Evolutionary conservation across 2,888 invertebrate genomes (phyloP).

Genomic region (Netelia fuscicornis): DNA sequence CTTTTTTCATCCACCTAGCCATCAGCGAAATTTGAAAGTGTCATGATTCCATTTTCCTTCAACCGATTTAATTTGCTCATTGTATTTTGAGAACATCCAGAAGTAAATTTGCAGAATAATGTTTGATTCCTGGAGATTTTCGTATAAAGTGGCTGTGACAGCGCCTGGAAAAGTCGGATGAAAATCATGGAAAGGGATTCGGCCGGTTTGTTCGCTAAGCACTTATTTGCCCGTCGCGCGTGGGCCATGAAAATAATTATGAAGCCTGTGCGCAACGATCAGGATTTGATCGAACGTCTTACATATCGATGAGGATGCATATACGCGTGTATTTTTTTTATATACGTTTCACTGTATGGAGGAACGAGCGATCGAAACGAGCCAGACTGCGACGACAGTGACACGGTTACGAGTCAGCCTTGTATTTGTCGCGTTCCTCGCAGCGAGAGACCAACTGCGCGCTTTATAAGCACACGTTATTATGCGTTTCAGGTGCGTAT

Average conservation of each 20-base stretch:
- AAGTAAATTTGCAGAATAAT: too few species aligned
- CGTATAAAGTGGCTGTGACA: background rate
- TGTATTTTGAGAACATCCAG: too few species aligned
- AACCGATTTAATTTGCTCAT: too few species aligned
- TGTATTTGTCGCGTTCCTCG: slow-evolving; percentile 72
- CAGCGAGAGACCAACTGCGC: slow-evolving; percentile 40
- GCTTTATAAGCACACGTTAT: slow-evolving; percentile 54
- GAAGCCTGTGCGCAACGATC: slow-evolving; percentile 75
- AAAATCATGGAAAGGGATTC: background rate
- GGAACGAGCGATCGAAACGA: slow-evolving; percentile 62
- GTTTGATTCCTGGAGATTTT: too few species aligned
- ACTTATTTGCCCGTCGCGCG: background rate
- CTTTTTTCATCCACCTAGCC: slow-evolving; percentile 1
- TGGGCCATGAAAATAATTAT: slow-evolving; percentile 75
- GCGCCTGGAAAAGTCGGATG: background rate
- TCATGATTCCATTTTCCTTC: too few species aligned
- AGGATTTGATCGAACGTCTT: slow-evolving; percentile 78
- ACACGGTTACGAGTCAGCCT: slow-evolving; percentile 81
- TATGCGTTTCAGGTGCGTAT: slow-evolving; percentile 72
- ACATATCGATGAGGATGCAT: slow-evolving; percentile 81
- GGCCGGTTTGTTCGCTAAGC: background rate
- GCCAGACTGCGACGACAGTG: slow-evolving; percentile 79
- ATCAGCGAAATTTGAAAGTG: background rate
- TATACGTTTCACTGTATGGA: slow-evolving; percentile 9
- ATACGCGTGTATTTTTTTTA: slow-evolving; percentile 24